These are phyloP conservation scores for Centropus unirufus DNA, from an alignment of 2,113 vertebrate species.

Conservation along the genomic window DNA sequence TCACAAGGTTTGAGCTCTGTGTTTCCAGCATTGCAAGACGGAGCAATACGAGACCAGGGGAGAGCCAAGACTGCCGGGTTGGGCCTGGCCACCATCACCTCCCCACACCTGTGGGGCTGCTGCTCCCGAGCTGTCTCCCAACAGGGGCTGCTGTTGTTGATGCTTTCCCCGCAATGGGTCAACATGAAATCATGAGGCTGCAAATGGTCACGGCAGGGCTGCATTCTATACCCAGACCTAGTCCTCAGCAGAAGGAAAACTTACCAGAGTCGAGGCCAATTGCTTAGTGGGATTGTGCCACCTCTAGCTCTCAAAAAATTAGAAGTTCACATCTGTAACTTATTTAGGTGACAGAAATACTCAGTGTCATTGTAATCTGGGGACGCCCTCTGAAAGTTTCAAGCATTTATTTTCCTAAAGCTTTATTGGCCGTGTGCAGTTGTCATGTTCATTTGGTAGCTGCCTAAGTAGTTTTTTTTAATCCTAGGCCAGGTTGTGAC, in stretches of 20 bases:
- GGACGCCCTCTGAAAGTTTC: background rate
- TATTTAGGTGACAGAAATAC: background rate
- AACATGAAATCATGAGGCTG: background rate
- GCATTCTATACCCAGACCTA: background rate
- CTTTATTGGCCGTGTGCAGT: background rate
- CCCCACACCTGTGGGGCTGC: accelerated
- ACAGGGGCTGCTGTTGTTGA: background rate
- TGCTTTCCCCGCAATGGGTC: background rate
- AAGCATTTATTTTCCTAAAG: background rate
- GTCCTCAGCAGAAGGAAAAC: background rate
- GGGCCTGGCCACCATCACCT: background rate
- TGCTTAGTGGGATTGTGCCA: background rate
- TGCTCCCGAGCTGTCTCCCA: background rate
- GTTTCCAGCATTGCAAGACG: background rate
- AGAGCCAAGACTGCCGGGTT: background rate
- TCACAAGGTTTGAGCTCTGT: background rate
- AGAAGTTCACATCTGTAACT: background rate
- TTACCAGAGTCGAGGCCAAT: background rate
- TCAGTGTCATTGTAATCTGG: background rate
- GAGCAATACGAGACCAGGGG: background rate
- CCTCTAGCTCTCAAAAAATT: background rate
- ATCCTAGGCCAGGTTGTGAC: background rate
- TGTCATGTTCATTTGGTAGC: background rate
- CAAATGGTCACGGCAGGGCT: background rate
- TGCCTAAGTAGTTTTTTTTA: background rate